Percentiles rank a stretch among this genome's conserved stretches.
phyloP scores from a whole-genome alignment of 2,797 vertebrate genomes.

The Neopelma chrysocephalum region DNA sequence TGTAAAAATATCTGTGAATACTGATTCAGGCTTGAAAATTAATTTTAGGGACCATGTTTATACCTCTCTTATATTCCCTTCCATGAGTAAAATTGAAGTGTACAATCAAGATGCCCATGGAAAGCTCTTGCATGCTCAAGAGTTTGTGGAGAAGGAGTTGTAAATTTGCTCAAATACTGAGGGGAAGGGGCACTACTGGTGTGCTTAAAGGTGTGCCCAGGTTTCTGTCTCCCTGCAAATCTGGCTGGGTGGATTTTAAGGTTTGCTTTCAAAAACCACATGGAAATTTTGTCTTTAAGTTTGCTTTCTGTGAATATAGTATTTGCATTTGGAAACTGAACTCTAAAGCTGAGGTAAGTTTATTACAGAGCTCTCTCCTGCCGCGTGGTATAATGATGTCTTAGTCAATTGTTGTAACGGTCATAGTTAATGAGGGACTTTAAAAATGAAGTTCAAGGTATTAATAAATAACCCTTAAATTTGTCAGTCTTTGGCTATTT shows the following conservation, averaged over 20 bases:
- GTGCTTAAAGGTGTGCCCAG: background rate
- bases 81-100: background rate
- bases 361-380: background rate
- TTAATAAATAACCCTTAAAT: background rate
- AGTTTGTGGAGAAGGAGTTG: background rate
- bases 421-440: background rate
- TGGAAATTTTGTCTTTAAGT: background rate
- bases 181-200: background rate
- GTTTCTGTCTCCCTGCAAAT: background rate
- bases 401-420: background rate
- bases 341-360: background rate
- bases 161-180: background rate
- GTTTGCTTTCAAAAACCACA: background rate
- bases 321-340: background rate
- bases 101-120: background rate
- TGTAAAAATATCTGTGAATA: background rate
- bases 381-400: background rate
- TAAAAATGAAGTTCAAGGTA: background rate
- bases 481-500: slow-evolving; percentile 17
- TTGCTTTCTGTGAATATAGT: background rate
- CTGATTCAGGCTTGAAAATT: background rate
- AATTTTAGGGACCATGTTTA: background rate
- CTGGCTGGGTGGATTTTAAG: background rate
- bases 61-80: background rate
- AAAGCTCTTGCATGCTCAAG: background rate